Evolutionary conservation across 2,888 invertebrate species (phyloP).

Genomic region (Pharmacophagus antenor): DNA sequence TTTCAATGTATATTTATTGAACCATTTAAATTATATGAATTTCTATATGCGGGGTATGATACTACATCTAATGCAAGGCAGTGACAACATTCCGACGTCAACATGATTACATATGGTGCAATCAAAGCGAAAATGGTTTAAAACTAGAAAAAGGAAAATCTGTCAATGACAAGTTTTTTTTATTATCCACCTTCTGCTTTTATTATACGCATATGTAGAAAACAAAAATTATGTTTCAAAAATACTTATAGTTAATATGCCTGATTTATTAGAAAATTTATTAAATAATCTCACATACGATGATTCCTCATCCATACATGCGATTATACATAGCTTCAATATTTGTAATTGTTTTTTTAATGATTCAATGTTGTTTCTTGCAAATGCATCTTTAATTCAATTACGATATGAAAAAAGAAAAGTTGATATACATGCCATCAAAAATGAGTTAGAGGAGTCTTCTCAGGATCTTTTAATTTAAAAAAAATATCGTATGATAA

Average conservation of each 20-base stretch:
- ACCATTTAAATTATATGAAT: neutral
- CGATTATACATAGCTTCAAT: too few relatives aligned
- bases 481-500: too few relatives aligned
- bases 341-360: too few relatives aligned
- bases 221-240: neutral
- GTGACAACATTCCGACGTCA: neutral
- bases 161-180: neutral
- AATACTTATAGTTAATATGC: neutral
- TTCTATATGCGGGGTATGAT: neutral
- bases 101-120: slow-evolving; percentile 4
- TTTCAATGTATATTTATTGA: neutral
- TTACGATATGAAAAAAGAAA: too few relatives aligned
- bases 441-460: too few relatives aligned
- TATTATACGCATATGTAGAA: neutral
- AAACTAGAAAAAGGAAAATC: neutral
- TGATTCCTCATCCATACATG: too few relatives aligned
- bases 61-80: neutral
- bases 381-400: too few relatives aligned
- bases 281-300: too few relatives aligned
- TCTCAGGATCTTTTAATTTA: too few relatives aligned
- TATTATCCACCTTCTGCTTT: neutral
- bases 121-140: slow-evolving; percentile 46
- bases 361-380: too few relatives aligned
- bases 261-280: too few relatives aligned
- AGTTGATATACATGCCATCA: too few relatives aligned